Conservation (phyloP, 2,113 vertebrate genomes). For the Dicentrarchus labrax region DNA sequence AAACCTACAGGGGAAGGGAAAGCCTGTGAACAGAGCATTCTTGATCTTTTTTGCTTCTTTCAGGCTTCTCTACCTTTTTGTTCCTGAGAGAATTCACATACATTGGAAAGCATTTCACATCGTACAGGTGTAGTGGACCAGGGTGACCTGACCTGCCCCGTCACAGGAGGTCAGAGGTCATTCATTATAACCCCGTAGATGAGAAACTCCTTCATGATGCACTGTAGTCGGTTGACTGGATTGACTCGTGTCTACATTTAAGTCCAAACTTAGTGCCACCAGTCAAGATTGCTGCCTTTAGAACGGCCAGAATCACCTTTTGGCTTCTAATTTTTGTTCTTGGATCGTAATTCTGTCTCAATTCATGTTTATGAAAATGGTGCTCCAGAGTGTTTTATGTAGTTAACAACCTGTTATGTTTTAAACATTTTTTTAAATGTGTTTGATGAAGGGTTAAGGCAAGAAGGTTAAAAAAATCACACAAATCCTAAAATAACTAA, state of each 20-base stretch:
- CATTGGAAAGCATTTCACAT: constrained; percentile 66
- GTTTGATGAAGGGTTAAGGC: constrained; percentile 61
- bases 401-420: constrained; percentile 52
- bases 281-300: constrained; percentile 72
- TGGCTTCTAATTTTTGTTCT: constrained; percentile 45
- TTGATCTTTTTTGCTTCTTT: constrained; percentile 43
- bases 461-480: constrained; percentile 38
- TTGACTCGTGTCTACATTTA: constrained; percentile 54
- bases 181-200: constrained; percentile 56
- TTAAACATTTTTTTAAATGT: constrained; percentile 61
- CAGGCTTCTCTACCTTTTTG: constrained; percentile 41
- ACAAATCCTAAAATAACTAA: constrained; percentile 20
- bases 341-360: constrained; percentile 46
- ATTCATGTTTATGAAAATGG: constrained; percentile 49
- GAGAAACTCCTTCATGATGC: constrained; percentile 58
- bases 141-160: constrained; percentile 50
- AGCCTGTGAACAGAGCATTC: constrained; percentile 38
- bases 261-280: constrained; percentile 74
- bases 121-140: constrained; percentile 79
- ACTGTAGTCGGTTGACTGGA: constrained; percentile 73
- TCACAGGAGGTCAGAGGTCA: constrained; percentile 59
- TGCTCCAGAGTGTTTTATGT: constrained; percentile 72
- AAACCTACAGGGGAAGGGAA: constrained; percentile 55
- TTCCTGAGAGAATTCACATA: constrained; percentile 49
- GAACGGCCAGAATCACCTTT: constrained; percentile 52